Conservation (phyloP, 2,888 invertebrate genomes). For the Clistopyga incitator region DNA sequence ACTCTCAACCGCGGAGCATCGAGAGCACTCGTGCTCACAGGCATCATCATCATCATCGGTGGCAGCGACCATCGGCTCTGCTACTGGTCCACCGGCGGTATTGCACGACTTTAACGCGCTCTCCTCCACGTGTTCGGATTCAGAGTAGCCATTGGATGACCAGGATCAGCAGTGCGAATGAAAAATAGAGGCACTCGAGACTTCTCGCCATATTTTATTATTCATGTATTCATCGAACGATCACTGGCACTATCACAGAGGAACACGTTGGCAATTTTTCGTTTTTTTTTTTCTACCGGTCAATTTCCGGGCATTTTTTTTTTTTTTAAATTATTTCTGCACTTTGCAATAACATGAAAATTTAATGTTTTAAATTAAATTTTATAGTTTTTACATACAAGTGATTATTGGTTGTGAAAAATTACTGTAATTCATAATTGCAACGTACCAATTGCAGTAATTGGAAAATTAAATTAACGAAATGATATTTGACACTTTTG, state of each 20-base stretch:
- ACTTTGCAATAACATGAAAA: neutral
- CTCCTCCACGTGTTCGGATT: conserved; percentile 26
- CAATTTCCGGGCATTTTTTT: neutral
- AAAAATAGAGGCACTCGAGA: neutral
- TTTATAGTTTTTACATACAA: too few relatives aligned
- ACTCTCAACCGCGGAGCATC: conserved; percentile 64
- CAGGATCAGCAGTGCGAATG: neutral
- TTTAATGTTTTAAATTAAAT: neutral
- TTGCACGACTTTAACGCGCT: neutral
- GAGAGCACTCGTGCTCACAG: conserved; percentile 58
- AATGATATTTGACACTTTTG: too few relatives aligned
- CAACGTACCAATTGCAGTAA: too few relatives aligned
- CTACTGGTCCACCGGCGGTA: neutral
- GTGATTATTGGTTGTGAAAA: too few relatives aligned
- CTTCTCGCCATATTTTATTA: conserved; percentile 8
- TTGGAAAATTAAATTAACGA: too few relatives aligned
- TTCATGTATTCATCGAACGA: conserved; percentile 26
- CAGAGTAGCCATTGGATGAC: conserved; percentile 11
- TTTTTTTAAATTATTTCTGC: too few relatives aligned
- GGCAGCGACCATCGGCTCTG: conserved; percentile 14
- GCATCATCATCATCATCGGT: conserved; percentile 65
- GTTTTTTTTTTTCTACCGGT: neutral
- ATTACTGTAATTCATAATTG: too few relatives aligned
- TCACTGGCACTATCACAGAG: neutral
- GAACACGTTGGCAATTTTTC: neutral